Base-by-base conservation (phyloP, 2,888 invertebrate genomes). In the Drosophila infuscata region DNA sequence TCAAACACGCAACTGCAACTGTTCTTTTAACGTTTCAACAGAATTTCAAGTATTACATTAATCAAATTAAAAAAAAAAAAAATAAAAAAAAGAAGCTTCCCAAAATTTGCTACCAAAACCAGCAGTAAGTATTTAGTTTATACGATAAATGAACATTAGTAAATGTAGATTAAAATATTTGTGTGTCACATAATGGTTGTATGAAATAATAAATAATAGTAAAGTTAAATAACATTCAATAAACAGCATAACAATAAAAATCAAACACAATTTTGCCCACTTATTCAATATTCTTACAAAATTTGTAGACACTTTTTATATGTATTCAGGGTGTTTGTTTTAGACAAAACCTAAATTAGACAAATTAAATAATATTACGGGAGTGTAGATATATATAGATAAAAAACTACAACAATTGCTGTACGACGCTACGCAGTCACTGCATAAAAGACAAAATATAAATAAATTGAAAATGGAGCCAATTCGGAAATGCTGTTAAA, bases 91-190 rank as follows among this genome's bases (percentile, higher is more conserved):
- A 79, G 85, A 90, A 92, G 92, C 92, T 92, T 92, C 92, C 91
- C 92, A 91, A 91, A 88, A 79, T 83, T 76, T 79, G 69, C 92
- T 92, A 92, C 93, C 92, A 92, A 92, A 92, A 92, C 93, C 92
- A 92, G 92, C 91, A 89, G 89, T 89, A 88, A 77, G 68, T 74
- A 67, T 67, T 60, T 63, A 79, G 41, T 54, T 58, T 11, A 17
- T 35, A 52, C 63, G 51, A 66, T 11, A 48, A 48, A 64, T 68
- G 57, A 56, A 61, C 48, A 58, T 76, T 79, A 79, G 57, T 68
- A 35, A 49, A 61, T 57, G 65, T 59, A 32, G 54, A 54, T 63
- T 60, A 58, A 48, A 32, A 30, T 69, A 38, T 49, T 53, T 75
- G 6, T 75, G 6, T 9, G 33, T 25, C 8, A 33, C 32, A 15